Percentiles rank a stretch among this genome's conserved stretches.
phyloP scores from a whole-genome alignment of 64 coral and sea anemone species.

The Exaiptasia diaphana region DNA sequence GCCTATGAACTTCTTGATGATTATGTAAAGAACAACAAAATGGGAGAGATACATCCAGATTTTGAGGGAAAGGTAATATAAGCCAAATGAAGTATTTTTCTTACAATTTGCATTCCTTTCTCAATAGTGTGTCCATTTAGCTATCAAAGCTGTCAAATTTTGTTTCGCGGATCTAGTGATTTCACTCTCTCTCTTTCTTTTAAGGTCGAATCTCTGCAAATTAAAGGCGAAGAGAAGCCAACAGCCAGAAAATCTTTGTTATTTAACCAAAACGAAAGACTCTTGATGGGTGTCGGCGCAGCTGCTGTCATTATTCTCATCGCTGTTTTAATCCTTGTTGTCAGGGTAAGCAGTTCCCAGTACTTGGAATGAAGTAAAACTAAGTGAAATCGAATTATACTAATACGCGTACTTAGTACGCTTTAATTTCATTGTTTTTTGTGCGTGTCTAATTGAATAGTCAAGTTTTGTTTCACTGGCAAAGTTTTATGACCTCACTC shows the following conservation, averaged over 20 bases:
- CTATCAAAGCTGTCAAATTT: no score
- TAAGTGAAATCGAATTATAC: no score
- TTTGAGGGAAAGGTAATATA: conserved; percentile 45
- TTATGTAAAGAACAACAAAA: conserved; percentile 22
- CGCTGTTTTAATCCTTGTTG: background rate
- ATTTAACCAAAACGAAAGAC: background rate
- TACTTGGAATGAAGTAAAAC: no score
- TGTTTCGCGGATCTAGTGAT: background rate
- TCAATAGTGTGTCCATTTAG: background rate
- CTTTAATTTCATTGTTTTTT: no score
- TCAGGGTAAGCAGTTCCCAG: background rate
- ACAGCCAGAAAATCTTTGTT: background rate
- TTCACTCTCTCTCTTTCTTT: background rate
- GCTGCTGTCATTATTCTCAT: background rate
- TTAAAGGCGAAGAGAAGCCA: background rate
- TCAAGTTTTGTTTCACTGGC: no score
- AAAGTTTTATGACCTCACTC: no score
- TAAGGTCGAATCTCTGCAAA: background rate
- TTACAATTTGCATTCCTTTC: background rate
- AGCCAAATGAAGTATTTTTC: no score
- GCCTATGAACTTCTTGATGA: conserved; percentile 30
- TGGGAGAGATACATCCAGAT: background rate
- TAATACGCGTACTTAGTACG: no score
- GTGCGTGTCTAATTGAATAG: no score
- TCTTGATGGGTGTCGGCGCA: conserved; percentile 5